Conservation (phyloP, 1,140 invertebrate species). For the Nomia melanderi region DNA sequence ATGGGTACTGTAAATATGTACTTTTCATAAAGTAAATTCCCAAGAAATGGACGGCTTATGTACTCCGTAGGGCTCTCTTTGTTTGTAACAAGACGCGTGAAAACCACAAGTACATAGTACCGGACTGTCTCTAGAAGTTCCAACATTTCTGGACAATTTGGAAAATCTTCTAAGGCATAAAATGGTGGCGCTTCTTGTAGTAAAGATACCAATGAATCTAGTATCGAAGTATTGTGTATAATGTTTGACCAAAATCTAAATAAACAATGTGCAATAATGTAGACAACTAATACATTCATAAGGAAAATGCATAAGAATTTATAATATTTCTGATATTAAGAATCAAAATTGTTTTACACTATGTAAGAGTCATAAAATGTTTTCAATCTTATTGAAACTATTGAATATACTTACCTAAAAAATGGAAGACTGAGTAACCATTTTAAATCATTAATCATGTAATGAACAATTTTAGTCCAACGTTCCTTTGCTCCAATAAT, state of each 20-base stretch:
- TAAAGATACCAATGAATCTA: conserved; percentile 86
- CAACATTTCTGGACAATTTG: conserved; percentile 77
- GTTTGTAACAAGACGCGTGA: conserved; percentile 87
- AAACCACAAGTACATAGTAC: conserved; percentile 85
- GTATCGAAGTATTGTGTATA: conserved; percentile 85
- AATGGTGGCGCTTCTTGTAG: conserved; percentile 87
- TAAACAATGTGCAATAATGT: conserved; percentile 37
- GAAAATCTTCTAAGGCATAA: conserved; percentile 82
- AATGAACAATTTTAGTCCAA: conserved; percentile 82
- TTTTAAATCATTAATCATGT: conserved; percentile 82
- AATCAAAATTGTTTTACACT: background rate
- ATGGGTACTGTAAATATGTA: conserved; percentile 91
- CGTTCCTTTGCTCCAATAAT: conserved; percentile 80
- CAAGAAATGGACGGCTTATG: conserved; percentile 85
- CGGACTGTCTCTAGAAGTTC: conserved; percentile 82
- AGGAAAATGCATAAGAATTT: conserved; percentile 29
- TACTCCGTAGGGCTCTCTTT: conserved; percentile 86
- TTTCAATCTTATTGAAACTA: background rate
- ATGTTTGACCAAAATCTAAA: conserved; percentile 92
- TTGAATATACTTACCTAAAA: conserved; percentile 72
- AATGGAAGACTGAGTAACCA: conserved; percentile 82
- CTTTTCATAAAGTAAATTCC: conserved; percentile 88
- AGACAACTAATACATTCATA: conserved; percentile 14
- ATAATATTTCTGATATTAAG: background rate
- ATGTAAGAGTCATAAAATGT: background rate